Evolutionary conservation across 1,140 invertebrate species (phyloP).

Genomic region (Drosophila navojoa): DNA sequence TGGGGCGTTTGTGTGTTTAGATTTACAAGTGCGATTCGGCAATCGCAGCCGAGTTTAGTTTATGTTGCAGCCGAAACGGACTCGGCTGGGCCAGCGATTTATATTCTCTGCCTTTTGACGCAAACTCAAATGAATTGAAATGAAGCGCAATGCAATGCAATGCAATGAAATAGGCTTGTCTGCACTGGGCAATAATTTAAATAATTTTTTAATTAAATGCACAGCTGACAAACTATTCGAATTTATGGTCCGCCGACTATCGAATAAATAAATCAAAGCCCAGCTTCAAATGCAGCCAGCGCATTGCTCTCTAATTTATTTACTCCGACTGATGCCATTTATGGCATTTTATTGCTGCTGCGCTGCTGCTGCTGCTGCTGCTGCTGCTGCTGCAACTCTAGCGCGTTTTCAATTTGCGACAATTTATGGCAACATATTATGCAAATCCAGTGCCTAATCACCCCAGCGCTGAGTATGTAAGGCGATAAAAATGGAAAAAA

Average conservation of each 20-base stretch:
- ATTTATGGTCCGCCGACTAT: constrained; percentile 66
- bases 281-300: constrained; percentile 62
- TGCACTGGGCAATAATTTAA: constrained; percentile 62
- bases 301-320: constrained; percentile 73
- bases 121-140: constrained; percentile 47
- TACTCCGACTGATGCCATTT: constrained; percentile 70
- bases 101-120: constrained; percentile 22
- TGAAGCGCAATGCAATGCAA: too few relatives aligned
- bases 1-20: constrained; percentile 58
- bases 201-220: constrained; percentile 80
- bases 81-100: constrained; percentile 2
- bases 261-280: constrained; percentile 60
- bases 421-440: constrained; percentile 76
- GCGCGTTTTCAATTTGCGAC: constrained; percentile 67
- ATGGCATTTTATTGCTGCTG: constrained; percentile 54
- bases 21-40: constrained; percentile 71
- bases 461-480: constrained; percentile 13
- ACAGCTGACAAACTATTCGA: constrained; percentile 62
- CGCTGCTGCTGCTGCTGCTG: background rate
- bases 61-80: constrained; percentile 38
- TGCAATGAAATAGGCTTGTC: constrained; percentile 6
- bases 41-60: constrained; percentile 36
- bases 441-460: constrained; percentile 74
- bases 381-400: constrained; percentile 9
- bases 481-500: constrained; percentile 1